phyloP scores from a whole-genome alignment of 2,113 vertebrate genomes.

The Cariama cristata region DNA sequence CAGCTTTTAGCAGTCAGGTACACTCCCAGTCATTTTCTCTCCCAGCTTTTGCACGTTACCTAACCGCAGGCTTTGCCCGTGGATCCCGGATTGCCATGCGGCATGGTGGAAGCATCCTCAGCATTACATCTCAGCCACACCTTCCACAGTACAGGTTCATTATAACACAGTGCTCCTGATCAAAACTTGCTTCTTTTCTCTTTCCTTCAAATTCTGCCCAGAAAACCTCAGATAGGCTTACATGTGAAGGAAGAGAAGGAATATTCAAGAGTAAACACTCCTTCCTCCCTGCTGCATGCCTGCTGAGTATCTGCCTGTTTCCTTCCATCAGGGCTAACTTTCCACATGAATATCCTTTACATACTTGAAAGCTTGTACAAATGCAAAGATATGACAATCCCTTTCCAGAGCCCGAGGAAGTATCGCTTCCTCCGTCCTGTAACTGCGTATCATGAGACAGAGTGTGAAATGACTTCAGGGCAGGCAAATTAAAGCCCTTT shows the following conservation, averaged over 20 bases:
- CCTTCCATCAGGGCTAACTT: neutral
- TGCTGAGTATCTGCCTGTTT: neutral
- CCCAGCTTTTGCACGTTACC: neutral
- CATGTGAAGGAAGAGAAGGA: neutral
- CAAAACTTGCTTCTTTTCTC: neutral
- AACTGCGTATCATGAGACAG: neutral
- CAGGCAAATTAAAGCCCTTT: neutral
- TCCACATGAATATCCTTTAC: neutral
- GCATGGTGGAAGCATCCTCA: accelerated
- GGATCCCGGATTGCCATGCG: neutral
- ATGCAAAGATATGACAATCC: accelerated
- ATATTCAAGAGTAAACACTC: neutral
- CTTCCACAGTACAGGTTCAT: neutral
- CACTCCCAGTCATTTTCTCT: neutral
- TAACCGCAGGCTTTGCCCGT: neutral
- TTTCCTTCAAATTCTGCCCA: neutral
- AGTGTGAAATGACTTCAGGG: neutral
- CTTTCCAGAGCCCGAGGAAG: neutral
- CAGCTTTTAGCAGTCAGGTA: neutral
- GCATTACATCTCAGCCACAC: neutral
- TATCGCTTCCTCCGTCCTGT: neutral
- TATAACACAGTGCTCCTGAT: neutral
- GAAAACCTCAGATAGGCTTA: neutral
- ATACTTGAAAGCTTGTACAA: neutral
- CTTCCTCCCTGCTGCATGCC: neutral